Evolutionary conservation across 1,140 invertebrate genomes (phyloP), one percentile per base, ranked within the genome.

Genomic region (Solenopsis fugax): DNA sequence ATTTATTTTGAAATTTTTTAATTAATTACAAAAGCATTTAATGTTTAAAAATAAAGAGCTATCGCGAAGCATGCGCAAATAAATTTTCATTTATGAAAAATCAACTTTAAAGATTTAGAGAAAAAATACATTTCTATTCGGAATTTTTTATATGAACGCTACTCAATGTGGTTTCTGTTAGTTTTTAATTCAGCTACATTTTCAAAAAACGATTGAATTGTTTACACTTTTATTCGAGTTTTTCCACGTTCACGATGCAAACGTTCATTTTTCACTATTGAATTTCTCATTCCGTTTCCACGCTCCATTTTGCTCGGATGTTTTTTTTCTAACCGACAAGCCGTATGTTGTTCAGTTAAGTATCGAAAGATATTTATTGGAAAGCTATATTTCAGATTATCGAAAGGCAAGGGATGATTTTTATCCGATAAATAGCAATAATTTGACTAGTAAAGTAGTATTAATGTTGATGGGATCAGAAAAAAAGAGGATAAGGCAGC

Each of bases 171-270:
- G 60, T 78, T 50, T 48, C 24, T 34, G 75, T 78, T 78, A n/a
- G 75, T 64, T 45, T 78, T 78, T 78, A 78, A 78, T 78, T 29
- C 34, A 48, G 12, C 2, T 78, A 65, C 24, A 78, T 78, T 78
- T 78, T 78, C 16, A 3, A 65, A 29, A 50, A 78, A n/a, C 60
- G 41, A 52, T 78, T 65, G 76, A 78, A 78, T 65, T 78, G 60
- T 78, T 78, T 65, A 62, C 60, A 50, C 37, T 78, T 78, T 24
- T 50, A 64, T 78, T 34, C 45, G 56, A 78, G 41, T 52, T 78
- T 78, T 65, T 50, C 2, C 24, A 64, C 58, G 21, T 65, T 48
- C 60, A 13, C 58, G 24, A 48, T 77, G 10, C 21, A 65, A 78
- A 56, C 45, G 18, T 64, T 64, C 58, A 64, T 62, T 77, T 64